Base-by-base conservation (phyloP, 2,888 invertebrate genomes). In the Cephonodes hylas region DNA sequence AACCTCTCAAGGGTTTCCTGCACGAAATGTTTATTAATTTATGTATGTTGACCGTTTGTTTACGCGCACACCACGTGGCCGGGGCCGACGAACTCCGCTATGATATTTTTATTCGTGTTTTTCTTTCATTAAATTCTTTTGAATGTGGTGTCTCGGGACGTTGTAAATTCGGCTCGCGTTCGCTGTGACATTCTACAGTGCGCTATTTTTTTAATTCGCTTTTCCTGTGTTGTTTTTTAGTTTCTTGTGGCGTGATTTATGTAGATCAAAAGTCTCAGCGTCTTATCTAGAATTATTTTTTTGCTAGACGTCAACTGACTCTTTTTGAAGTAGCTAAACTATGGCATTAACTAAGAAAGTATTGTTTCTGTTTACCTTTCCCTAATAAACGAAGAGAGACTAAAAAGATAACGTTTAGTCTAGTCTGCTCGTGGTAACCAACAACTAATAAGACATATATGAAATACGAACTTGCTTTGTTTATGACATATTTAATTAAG, bases 1-100 rank as follows among this genome's bases (percentile, higher is more conserved):
- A 91, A 79, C 85, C 78, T 79, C 84, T 83, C 82, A 86, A 91
- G 90, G 86, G 88, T 86, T 91, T 89, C 86, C 88, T 89, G 83
- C 81, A 78, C 73, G 77, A 80, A 82, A 85, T 84, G 85, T 86
- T 88, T 90, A 88, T 86, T 85, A 86, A 88, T 88, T 88, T 87
- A 81, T 84, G 84, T 83, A 83, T 83, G 74, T 82, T 82, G 81
- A 81, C 80, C 75, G 79, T 86, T 88, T 88, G 89, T 88, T 91
- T 88, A 88, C 85, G 71, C 73, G 76, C 69, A 66, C 70, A 77
- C 84, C 90, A 90, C 89, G 88, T 88, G 89, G 81, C 77, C 31
- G 64, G 68, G 86, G 81, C 67, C 87, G 81, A 78, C 67, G 88
- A 88, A 83, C 91, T 84, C 77, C 63, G 53, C 62, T 63, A 65